Conservation (phyloP, 1,140 invertebrate genomes). For the Coelopa frigida region DNA sequence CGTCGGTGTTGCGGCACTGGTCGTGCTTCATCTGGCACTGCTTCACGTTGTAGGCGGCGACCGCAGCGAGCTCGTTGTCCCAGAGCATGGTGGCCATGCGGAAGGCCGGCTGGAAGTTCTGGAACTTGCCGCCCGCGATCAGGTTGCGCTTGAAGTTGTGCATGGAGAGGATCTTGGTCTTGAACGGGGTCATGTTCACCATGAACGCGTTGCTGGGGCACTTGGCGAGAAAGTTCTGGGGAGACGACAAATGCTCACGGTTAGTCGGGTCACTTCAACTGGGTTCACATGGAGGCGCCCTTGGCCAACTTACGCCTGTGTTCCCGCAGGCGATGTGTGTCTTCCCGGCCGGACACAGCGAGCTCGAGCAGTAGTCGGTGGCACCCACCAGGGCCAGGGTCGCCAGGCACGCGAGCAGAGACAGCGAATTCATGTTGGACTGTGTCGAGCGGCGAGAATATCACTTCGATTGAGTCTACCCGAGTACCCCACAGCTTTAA, state of each 20-base stretch:
- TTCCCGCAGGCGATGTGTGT: neutral
- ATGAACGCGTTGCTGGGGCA: neutral
- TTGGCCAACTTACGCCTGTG: neutral
- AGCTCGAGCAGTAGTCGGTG: conserved; percentile 3
- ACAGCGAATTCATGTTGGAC: too few species aligned
- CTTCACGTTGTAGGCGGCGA: conserved; percentile 10
- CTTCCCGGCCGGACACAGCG: neutral
- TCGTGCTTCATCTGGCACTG: conserved; percentile 13
- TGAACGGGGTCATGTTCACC: neutral
- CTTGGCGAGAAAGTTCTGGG: neutral
- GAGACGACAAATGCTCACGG: too few species aligned
- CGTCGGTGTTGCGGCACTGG: conserved; percentile 10
- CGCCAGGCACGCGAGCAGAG: too few species aligned
- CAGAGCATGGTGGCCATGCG: conserved; percentile 13
- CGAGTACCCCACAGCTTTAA: too few species aligned
- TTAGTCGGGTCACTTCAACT: too few species aligned
- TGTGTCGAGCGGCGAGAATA: too few species aligned
- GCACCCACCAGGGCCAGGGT: neutral
- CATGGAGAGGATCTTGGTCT: neutral
- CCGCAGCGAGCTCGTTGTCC: conserved; percentile 9
- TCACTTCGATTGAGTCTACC: too few species aligned
- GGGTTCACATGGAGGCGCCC: too few species aligned
- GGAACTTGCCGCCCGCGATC: conserved; percentile 8
- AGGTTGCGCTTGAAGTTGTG: conserved; percentile 10
- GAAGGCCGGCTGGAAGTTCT: neutral